Base-by-base conservation (phyloP, 2,113 vertebrate genomes). In the Peromyscus leucopus region DNA sequence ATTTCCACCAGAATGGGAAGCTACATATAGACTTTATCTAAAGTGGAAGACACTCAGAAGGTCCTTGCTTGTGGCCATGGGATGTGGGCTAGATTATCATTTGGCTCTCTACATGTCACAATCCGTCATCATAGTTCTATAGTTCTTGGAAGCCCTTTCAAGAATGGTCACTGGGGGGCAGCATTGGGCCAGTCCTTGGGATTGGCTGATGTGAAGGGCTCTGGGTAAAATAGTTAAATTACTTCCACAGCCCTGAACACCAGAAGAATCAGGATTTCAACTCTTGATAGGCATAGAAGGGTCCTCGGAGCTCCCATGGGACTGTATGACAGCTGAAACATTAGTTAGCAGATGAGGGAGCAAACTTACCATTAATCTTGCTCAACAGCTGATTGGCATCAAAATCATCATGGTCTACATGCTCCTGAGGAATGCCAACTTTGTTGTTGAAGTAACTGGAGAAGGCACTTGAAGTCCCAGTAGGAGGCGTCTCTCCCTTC, bases 381-480 rank as follows among this genome's bases (percentile, higher is more conserved):
- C 74, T 85, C 78, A 98, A 98, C 10, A 99, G 96, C 22, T 99
- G 98, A 46, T 97, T 98, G 91, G 98, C 98, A 96, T 99, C 98
- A 80, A 99, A 99, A 93, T 99, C 98, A 91, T 99, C 98, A 0
- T 99, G 97, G 96, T 99, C 98, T 88, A 61, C 94, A 8, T 98
- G 99, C 9, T 98, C 98, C 97, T 99, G 98, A 97, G 97, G 97
- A 98, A 99, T 78, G 85, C 98, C 99, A 83, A 99, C 98, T 98
- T 99, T 99, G 95, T n/a, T 99, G 97, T 89, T 98, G 96, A 99
- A 99, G 90, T 99, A 99, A 97, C 97, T 98, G 21, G 98, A 98
- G 86, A 99, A 99, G 72, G 98, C 95, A 87, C 97, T 98, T 0
- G 87, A 98, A 91, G 97, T 79, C 94, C 96, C 98, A 78, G 97